Conservation (phyloP, 2,113 vertebrate species). For the Pteruthius melanotis region DNA sequence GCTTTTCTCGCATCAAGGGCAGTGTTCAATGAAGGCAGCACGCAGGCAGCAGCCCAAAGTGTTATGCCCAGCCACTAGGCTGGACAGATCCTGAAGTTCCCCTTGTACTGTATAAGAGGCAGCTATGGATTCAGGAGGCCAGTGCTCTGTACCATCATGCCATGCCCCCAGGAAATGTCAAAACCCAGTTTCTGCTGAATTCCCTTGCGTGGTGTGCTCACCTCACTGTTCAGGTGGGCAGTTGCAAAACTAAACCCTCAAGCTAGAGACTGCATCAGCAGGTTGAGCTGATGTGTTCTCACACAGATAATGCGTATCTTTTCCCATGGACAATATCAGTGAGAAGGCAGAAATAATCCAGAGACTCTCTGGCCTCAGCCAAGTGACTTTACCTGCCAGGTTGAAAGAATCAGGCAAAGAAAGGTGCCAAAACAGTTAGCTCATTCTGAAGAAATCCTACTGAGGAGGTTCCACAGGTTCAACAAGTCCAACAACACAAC, state of each 20-base stretch:
- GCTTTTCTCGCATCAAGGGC: background rate
- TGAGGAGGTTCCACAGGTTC: background rate
- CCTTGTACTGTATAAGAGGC: background rate
- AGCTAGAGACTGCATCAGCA: background rate
- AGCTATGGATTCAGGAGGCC: background rate
- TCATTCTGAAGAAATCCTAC: background rate
- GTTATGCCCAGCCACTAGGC: rapidly evolving
- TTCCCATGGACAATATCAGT: background rate
- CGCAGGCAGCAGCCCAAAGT: background rate
- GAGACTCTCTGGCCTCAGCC: background rate
- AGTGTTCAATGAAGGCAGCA: background rate
- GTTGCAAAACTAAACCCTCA: background rate
- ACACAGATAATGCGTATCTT: background rate
- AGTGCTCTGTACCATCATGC: background rate
- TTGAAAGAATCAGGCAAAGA: background rate
- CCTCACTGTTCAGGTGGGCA: background rate
- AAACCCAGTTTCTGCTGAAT: background rate
- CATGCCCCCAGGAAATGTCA: background rate
- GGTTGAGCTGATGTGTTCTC: background rate
- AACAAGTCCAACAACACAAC: background rate
- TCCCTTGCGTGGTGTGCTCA: background rate
- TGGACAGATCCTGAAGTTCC: background rate
- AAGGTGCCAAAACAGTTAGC: background rate
- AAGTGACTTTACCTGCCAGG: background rate
- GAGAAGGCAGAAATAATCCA: background rate